Base-by-base conservation (phyloP, 2,888 invertebrate species). In the Caprella mutica region DNA sequence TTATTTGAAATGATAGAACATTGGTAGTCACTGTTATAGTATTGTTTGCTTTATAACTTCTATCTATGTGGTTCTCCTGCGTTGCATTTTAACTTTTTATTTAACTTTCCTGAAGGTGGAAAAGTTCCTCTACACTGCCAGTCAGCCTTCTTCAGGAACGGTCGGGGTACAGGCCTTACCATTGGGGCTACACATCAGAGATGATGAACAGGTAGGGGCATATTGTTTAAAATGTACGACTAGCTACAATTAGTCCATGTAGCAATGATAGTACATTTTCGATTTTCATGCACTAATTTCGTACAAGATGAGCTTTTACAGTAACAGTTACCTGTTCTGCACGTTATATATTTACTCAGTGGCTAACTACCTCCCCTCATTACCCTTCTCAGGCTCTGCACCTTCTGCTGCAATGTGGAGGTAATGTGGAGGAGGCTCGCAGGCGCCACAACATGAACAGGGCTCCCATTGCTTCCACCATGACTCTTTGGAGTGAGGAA, bases 401-500 rank as follows among this genome's bases (percentile, higher is more conserved):
- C 73, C 73, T 93, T 58, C 76, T 96, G 19, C 82, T 91, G 54
- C 93, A 94, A 71, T 94, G 94, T 74, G 93, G 91, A 1, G 89
- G 93, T 71, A 93, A 91, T 74, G 79, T 85, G n/a, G 93, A 93
- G 59, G 93, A 94, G 75, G 94, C 94, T 0, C 73, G 93, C 54
- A 75, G 24, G 69, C 73, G 55, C 12, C 60, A 67, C 38, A 58
- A 59, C 21, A 69, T 69, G 68, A 67, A 68, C 52, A 65, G 67
- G 5, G 48, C 65, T 76, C 79, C 14, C 38, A 80, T 80, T 19
- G 78, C 81, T 1, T 85, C 86, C 68, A 81, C 84, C 0, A 82
- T 84, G 77, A 88, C 86, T 68, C 77, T 88, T 2, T 97, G 96
- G 94, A 92, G 93, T 1, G 94, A 96, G 72, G 93, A 94, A 70